Conservation (phyloP, 2,113 vertebrate genomes). For the Pipa parva region DNA sequence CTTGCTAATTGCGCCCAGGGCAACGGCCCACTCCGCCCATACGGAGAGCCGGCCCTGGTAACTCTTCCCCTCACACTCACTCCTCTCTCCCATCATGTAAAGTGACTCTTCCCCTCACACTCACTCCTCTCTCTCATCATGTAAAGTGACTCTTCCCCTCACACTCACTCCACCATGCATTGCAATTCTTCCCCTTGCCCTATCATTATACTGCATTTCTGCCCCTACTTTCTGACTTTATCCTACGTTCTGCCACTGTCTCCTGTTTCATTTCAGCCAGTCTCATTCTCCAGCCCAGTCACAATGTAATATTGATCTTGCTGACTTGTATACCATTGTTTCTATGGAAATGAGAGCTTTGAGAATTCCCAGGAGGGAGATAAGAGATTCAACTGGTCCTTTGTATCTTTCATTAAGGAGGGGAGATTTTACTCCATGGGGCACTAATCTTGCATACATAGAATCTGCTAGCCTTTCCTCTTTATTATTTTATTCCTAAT, state of each 20-base stretch:
- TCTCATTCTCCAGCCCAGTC: conserved; percentile 17
- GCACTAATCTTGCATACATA: no score
- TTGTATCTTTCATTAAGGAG: conserved; percentile 4
- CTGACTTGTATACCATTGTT: conserved; percentile 52
- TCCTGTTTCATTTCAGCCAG: neutral
- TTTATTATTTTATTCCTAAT: no score
- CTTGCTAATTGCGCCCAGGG: no score
- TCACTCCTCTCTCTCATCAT: neutral
- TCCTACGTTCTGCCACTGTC: neutral
- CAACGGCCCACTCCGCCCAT: no score
- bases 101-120: conserved; percentile 12
- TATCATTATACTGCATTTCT: no score
- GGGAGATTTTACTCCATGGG: no score
- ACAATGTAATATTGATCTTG: conserved; percentile 47
- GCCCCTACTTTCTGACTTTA: no score
- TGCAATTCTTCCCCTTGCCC: no score
- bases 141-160: no score
- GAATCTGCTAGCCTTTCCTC: no score
- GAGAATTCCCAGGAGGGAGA: conserved; percentile 37
- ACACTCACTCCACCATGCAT: no score
- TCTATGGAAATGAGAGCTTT: conserved; percentile 56
- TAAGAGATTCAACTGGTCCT: conserved; percentile 10
- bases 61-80: neutral
- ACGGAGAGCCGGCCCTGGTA: no score
- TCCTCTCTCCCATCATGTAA: neutral